These are phyloP conservation scores for Sitodiplosis mosellana DNA, from an alignment of 1,140 invertebrate genomes.

Conservation along the genomic window DNA sequence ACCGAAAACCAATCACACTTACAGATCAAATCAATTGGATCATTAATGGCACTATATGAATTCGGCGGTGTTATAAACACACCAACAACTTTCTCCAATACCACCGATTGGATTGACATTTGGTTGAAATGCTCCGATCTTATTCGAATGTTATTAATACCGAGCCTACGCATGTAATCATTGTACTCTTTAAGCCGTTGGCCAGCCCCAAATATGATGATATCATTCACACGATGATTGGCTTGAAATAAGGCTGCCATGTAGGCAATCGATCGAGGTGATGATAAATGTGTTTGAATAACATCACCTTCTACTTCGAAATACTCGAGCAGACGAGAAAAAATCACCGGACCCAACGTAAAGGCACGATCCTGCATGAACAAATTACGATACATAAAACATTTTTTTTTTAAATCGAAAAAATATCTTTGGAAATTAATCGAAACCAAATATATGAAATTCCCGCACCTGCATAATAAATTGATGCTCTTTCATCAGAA, in stretches of 20 bases:
- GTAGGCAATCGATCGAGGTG: conserved; percentile 53
- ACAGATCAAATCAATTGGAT: conserved; percentile 52
- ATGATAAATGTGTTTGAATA: conserved; percentile 48
- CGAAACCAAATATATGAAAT: background rate
- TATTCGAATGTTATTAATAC: conserved; percentile 34
- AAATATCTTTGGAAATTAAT: too few relatives aligned
- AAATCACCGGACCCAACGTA: conserved; percentile 49
- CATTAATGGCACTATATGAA: conserved; percentile 51
- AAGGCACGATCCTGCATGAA: conserved; percentile 54
- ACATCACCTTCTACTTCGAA: conserved; percentile 48
- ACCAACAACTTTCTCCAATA: conserved; percentile 47
- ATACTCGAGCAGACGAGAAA: conserved; percentile 41
- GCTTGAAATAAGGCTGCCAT: conserved; percentile 43
- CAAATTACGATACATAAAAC: too few relatives aligned
- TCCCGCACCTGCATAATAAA: conserved; percentile 33
- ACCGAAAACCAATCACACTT: too few relatives aligned
- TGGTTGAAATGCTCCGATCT: conserved; percentile 38
- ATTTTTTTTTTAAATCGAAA: too few relatives aligned
- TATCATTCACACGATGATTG: conserved; percentile 35
- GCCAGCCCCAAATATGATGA: conserved; percentile 36
- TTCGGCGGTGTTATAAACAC: conserved; percentile 54
- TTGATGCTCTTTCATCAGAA: conserved; percentile 32
- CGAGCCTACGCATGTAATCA: conserved; percentile 30
- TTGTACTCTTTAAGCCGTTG: conserved; percentile 30
- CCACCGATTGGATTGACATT: conserved; percentile 30